Evolutionary conservation across 1,140 invertebrate species (phyloP), one percentile per base, ranked within the genome.

Genomic region (Cydia splendana): DNA sequence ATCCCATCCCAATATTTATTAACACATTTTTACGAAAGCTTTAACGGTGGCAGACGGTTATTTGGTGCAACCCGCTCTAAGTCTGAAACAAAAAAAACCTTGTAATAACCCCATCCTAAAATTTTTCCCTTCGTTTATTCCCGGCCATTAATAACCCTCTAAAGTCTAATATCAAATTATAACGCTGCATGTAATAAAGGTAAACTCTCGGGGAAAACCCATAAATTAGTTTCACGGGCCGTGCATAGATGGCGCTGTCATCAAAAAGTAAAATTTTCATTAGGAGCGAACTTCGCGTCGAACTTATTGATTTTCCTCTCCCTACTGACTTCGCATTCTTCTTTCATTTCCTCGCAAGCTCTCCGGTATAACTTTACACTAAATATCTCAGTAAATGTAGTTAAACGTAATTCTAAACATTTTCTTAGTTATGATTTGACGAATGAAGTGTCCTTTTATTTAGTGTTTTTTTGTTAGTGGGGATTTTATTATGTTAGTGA

Each of bases 301-400:
- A 57, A 78, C 76, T 53, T 85, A 85, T 85, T 83, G 83, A 85
- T 85, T 83, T 80, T 79, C 12, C 71, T 9, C 57, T 30, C 42
- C 67, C 18, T 20, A 42, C 80, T 79, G 57, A 81, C 79, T 79
- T 81, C 79, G 15, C 71, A n/a, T 34, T 57, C 62, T 48, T 9
- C 67, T 71, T 76, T 76, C 71, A 78, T 78, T 82, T 79, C 76
- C 75, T 71, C 81, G 82, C 74, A 75, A 88, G 30, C 67, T 38
- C 65, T 34, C 30, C 67, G 18, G 34, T 42, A 71, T 42, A 42
- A 9, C 34, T 38, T 34, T 6, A 38, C 67, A 42, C 67, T 38
- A 69, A 65, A 34, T 53, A 62, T 62, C 20, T 6, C 20, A 71
- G 18, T 71, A 71, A 34, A 71, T 71, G 67, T 71, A 71, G 67